phyloP scores from a whole-genome alignment of 2,888 invertebrate genomes.

The Eupithecia pulchellata region DNA sequence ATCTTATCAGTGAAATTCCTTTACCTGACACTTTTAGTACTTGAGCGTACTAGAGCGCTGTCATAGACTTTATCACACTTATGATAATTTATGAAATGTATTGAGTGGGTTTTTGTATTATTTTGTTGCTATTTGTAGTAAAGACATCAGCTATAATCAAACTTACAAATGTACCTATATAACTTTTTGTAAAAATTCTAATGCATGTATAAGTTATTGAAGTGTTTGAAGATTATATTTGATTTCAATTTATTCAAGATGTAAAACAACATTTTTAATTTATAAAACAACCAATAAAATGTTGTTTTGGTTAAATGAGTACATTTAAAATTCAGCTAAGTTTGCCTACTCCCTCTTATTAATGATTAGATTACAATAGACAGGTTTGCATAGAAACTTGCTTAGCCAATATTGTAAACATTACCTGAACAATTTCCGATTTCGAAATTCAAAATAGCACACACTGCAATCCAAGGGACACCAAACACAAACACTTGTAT shows the following conservation, averaged over 20 bases:
- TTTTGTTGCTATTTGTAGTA: background rate
- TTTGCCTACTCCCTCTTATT: background rate
- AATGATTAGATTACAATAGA: background rate
- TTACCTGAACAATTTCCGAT: constrained; percentile 37
- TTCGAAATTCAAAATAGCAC: constrained; percentile 48
- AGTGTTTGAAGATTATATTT: background rate
- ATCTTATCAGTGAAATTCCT: constrained; percentile 9
- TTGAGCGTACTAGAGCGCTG: background rate
- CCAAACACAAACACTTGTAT: constrained; percentile 55
- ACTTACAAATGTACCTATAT: too few species aligned
- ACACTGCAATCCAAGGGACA: constrained; percentile 67
- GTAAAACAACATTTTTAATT: background rate
- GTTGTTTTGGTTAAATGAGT: background rate
- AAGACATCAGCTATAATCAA: background rate
- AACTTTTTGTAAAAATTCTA: background rate
- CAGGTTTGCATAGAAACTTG: constrained; percentile 3
- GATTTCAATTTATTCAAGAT: background rate
- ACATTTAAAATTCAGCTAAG: background rate
- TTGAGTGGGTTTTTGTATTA: background rate
- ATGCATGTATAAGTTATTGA: background rate
- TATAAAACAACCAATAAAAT: background rate
- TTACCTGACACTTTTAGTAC: background rate
- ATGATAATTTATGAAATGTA: background rate
- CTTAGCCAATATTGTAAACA: constrained; percentile 21
- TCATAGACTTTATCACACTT: background rate